phyloP scores from a whole-genome alignment of 2,888 invertebrate genomes.

The Cerastoderma edule region DNA sequence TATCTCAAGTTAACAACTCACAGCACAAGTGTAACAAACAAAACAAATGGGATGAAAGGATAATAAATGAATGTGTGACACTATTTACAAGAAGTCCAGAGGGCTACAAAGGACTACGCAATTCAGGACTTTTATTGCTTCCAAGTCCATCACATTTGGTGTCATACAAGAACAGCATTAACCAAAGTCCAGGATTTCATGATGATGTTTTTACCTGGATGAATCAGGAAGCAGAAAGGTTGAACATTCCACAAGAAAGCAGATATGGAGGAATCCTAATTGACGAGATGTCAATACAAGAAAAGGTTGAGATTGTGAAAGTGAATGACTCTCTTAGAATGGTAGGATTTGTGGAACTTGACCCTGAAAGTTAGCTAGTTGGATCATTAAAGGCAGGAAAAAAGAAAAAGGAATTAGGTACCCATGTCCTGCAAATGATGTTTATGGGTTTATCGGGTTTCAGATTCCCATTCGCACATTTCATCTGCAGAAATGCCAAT shows the following conservation, averaged over 20 bases:
- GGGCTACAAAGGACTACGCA: constrained; percentile 28
- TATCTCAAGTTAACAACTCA: no score
- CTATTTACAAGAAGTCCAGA: constrained; percentile 29
- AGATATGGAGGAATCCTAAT: constrained; percentile 45
- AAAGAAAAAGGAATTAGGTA: constrained; percentile 28
- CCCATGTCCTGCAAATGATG: constrained; percentile 44
- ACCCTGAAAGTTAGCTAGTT: constrained; percentile 23
- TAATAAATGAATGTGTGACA: constrained; percentile 27
- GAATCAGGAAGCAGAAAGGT: constrained; percentile 37
- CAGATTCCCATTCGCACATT: constrained; percentile 51
- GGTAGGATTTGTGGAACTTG: background rate
- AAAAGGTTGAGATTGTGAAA: constrained; percentile 46
- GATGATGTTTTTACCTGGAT: constrained; percentile 47
- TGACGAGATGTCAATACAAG: constrained; percentile 57
- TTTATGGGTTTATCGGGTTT: constrained; percentile 50
- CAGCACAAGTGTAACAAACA: no score
- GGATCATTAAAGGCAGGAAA: constrained; percentile 19
- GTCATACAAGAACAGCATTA: constrained; percentile 33
- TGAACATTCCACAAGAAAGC: constrained; percentile 35
- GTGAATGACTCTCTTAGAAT: no score
- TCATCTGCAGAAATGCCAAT: constrained; percentile 30
- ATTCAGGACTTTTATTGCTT: constrained; percentile 29
- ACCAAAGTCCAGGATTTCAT: constrained; percentile 32
- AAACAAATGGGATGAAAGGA: no score
- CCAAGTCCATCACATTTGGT: constrained; percentile 25